These are phyloP conservation scores for Anorthoa munda DNA, from an alignment of 2,888 invertebrate genomes.

Conservation along the genomic window DNA sequence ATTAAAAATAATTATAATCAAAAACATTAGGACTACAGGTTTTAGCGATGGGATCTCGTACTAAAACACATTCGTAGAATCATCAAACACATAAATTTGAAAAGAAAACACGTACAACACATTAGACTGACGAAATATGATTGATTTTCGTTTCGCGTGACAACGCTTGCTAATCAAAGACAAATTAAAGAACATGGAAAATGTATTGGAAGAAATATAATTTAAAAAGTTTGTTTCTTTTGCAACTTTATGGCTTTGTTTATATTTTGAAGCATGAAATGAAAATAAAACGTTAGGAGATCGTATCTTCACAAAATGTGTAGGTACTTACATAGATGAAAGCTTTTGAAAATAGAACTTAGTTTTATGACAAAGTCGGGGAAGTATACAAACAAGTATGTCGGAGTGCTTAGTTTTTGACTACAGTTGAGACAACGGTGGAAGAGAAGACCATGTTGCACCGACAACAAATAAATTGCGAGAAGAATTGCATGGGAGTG, in stretches of 20 bases:
- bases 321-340: background rate
- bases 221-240: conserved; percentile 3
- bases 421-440: background rate
- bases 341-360: background rate
- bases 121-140: conserved; percentile 51
- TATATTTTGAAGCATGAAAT: conserved; percentile 3
- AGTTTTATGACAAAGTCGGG: background rate
- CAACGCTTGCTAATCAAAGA: conserved; percentile 47
- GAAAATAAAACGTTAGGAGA: background rate
- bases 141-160: conserved; percentile 61
- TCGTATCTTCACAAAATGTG: background rate
- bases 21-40: too few species aligned
- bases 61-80: conserved; percentile 12
- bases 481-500: background rate
- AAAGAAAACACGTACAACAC: conserved; percentile 32
- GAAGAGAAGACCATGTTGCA: background rate
- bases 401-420: background rate
- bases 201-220: background rate
- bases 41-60: too few species aligned
- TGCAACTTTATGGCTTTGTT: conserved; percentile 3
- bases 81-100: conserved; percentile 21
- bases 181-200: conserved; percentile 45
- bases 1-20: too few species aligned
- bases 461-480: background rate
- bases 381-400: background rate